Evolutionary conservation across 2,113 vertebrate species (phyloP).

Genomic region (Zosterops pallidus): DNA sequence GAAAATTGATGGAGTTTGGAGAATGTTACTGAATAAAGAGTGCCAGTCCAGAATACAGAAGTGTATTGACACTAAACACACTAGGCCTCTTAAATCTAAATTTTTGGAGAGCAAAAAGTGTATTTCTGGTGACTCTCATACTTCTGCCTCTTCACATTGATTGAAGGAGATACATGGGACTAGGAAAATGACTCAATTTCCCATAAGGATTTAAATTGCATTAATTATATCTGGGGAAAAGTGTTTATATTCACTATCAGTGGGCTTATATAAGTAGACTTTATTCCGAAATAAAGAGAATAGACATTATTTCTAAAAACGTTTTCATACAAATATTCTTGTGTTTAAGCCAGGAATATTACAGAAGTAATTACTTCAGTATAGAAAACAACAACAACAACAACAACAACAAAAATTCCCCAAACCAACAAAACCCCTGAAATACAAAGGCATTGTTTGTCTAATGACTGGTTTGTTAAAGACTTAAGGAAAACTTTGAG

Average conservation of each 20-base stretch:
- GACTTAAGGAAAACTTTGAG: background rate
- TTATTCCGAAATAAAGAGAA: background rate
- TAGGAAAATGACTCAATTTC: background rate
- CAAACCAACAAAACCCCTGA: background rate
- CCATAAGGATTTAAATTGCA: background rate
- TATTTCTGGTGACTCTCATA: background rate
- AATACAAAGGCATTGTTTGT: background rate
- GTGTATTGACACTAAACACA: background rate
- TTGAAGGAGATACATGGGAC: background rate
- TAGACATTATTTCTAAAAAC: background rate
- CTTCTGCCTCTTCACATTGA: background rate
- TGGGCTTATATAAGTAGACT: background rate
- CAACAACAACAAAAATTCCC: background rate
- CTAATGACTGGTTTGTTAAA: background rate
- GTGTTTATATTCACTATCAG: background rate
- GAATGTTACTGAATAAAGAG: background rate
- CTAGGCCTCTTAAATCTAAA: background rate
- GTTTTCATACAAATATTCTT: background rate
- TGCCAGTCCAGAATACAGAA: background rate
- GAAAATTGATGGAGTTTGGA: background rate
- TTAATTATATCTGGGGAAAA: background rate
- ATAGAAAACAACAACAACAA: background rate
- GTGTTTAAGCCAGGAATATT: background rate
- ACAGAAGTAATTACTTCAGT: background rate
- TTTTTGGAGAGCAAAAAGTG: background rate